A percentile compares a stretch with the other conserved stretches of the same genome.
Conservation (phyloP, 2,888 invertebrate genomes). For the Tortrix viridana region DNA sequence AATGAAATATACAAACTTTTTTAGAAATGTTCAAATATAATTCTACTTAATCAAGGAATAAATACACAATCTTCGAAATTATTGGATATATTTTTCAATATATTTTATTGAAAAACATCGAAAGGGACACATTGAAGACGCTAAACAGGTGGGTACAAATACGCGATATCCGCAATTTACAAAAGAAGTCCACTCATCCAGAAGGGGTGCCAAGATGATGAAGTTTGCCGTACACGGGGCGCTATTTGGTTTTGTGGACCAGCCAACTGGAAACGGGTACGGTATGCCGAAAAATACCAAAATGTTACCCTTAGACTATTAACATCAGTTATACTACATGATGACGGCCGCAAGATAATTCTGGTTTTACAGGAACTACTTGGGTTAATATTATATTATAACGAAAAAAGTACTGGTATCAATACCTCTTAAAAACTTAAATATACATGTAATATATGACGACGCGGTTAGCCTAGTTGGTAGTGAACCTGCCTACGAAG, state of each 20-base stretch:
- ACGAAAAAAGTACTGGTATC: no score
- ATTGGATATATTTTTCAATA: not conserved
- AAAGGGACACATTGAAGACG: not conserved
- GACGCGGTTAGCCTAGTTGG: no score
- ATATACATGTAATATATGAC: no score
- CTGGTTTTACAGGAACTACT: no score
- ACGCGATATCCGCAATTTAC: conserved; percentile 35
- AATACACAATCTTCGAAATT: no score
- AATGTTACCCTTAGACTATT: not conserved
- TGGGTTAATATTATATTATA: no score
- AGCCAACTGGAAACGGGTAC: conserved; percentile 51
- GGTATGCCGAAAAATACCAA: conserved; percentile 11
- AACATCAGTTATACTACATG: not conserved
- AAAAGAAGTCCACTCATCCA: conserved; percentile 46
- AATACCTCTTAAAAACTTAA: no score
- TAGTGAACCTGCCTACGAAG: no score
- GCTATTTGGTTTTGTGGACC: conserved; percentile 50
- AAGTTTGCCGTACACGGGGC: conserved; percentile 47
- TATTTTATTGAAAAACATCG: not conserved
- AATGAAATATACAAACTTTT: no score
- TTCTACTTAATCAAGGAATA: no score
- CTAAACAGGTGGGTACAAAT: conserved; percentile 14
- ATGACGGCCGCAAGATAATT: not conserved
- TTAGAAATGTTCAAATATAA: no score
- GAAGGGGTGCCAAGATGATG: conserved; percentile 46